Percentiles rank a stretch among this genome's conserved stretches.
These are phyloP conservation scores for Casuarius casuarius DNA, from an alignment of 2,113 vertebrate species.

Conservation along the genomic window DNA sequence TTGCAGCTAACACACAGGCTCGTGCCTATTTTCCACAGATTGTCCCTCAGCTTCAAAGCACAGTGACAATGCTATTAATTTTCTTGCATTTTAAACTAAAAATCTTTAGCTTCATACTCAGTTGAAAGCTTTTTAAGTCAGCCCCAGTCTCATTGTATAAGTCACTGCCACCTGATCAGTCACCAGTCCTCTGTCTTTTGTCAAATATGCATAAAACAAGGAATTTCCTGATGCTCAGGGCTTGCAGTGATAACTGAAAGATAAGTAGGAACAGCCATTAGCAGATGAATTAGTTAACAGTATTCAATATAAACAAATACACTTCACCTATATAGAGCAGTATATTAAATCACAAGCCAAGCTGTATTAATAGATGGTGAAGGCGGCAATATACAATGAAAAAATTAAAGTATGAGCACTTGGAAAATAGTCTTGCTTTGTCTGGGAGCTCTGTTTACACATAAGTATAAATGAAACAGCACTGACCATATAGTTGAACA, in stretches of 20 bases:
- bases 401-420: not conserved
- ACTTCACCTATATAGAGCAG: constrained; percentile 30
- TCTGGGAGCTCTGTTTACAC: not conserved
- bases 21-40: not conserved
- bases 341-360: not conserved
- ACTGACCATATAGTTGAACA: constrained; percentile 1
- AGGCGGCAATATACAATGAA: constrained; percentile 2
- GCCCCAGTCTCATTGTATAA: constrained; percentile 44
- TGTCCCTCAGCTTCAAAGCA: not conserved
- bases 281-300: constrained; percentile 50
- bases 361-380: not conserved
- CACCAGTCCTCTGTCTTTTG: constrained; percentile 49
- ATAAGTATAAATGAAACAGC: not conserved
- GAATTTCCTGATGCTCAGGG: not conserved
- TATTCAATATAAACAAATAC: not conserved
- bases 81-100: constrained; percentile 34
- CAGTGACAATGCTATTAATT: constrained; percentile 5
- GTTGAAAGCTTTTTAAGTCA: constrained; percentile 51
- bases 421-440: not conserved
- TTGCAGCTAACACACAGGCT: not conserved
- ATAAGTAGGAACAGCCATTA: not conserved
- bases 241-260: constrained; percentile 16
- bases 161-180: constrained; percentile 12
- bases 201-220: not conserved
- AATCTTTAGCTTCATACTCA: constrained; percentile 45